phyloP scores from a whole-genome alignment of 2,888 invertebrate genomes.

The Lysandra coridon region DNA sequence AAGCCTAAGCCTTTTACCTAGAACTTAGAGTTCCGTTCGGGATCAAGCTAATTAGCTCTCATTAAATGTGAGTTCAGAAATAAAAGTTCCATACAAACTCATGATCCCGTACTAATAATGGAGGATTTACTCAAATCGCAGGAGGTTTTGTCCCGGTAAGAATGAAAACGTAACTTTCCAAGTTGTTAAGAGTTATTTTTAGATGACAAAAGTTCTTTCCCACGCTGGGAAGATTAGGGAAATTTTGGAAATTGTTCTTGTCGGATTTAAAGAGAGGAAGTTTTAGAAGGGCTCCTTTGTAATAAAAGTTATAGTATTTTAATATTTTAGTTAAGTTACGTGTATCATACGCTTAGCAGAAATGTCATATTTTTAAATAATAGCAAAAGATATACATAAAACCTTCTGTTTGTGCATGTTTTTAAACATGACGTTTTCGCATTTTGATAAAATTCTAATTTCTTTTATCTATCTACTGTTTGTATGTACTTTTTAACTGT shows the following conservation, averaged over 20 bases:
- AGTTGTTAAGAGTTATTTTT: constrained; percentile 14
- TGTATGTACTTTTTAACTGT: no score
- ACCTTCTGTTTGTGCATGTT: no score
- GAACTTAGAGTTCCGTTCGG: neutral
- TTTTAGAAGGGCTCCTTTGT: constrained; percentile 16
- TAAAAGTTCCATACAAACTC: neutral
- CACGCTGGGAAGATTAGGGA: neutral
- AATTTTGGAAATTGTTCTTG: neutral
- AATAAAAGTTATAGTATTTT: neutral
- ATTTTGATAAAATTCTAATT: no score
- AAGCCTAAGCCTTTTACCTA: neutral
- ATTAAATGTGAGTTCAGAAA: neutral
- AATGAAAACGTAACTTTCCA: constrained; percentile 6
- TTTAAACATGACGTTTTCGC: no score
- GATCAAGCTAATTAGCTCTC: neutral
- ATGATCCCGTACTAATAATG: neutral
- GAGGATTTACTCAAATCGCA: neutral
- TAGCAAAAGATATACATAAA: no score
- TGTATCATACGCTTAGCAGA: neutral
- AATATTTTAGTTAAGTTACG: neutral
- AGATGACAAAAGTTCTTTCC: constrained; percentile 16
- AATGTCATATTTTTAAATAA: no score
- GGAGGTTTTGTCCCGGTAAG: neutral
- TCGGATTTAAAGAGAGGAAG: neutral
- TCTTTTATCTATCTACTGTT: no score